A percentile compares a stretch with the other conserved stretches of the same genome.
Conservation (phyloP, 2,888 invertebrate genomes). For the Shargacucullia verbasci region DNA sequence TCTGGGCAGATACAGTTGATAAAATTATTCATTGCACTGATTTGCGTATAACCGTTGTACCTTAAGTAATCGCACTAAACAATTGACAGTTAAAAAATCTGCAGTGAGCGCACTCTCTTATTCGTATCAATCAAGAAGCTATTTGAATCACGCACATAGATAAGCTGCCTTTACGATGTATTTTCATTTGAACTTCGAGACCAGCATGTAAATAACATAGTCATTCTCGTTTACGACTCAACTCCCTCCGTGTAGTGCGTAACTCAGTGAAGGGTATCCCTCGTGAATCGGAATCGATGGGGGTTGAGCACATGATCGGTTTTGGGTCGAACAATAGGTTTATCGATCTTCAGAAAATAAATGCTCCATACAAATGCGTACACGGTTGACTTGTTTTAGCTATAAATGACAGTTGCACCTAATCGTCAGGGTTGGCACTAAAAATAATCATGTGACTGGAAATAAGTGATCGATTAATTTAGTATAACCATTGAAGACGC, state of each 20-base stretch:
- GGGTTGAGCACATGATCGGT: constrained; percentile 51
- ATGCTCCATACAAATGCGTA: constrained; percentile 18
- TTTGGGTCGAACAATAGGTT: constrained; percentile 36
- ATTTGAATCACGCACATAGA: neutral
- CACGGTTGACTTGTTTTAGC: neutral
- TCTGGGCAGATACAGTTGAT: too few relatives aligned
- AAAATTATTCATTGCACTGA: too few relatives aligned
- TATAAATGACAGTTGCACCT: too few relatives aligned
- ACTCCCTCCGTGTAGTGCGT: constrained; percentile 45
- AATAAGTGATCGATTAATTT: too few relatives aligned
- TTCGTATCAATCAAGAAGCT: neutral
- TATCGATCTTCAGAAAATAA: constrained; percentile 29
- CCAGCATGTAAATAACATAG: constrained; percentile 36
- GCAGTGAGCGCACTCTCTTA: too few relatives aligned
- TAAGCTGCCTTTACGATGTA: constrained; percentile 4
- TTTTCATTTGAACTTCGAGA: constrained; percentile 27
- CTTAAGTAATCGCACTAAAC: too few relatives aligned
- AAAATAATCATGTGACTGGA: too few relatives aligned
- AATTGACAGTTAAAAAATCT: too few relatives aligned
- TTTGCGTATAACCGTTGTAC: too few relatives aligned
- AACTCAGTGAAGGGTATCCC: constrained; percentile 49
- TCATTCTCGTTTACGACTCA: constrained; percentile 43
- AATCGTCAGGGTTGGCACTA: too few relatives aligned
- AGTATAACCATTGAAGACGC: too few relatives aligned
- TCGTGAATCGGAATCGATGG: constrained; percentile 44